Percentiles rank a stretch among this genome's conserved stretches.
Evolutionary conservation across 2,113 vertebrate genomes (phyloP).

Genomic region (Oncorhynchus mykiss): DNA sequence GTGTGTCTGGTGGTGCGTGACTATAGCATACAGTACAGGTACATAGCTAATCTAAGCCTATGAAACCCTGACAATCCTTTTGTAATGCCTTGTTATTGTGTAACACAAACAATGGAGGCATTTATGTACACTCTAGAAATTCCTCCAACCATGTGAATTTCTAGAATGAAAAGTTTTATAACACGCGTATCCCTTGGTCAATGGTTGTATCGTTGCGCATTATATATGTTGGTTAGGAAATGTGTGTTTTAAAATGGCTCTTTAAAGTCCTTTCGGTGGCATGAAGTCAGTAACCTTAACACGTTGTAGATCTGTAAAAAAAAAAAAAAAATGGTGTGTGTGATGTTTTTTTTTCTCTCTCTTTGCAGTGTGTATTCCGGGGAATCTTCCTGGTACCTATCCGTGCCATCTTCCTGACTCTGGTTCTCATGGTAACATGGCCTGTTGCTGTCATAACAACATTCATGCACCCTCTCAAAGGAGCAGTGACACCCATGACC

Average conservation of each 20-base stretch:
- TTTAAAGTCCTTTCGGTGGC: too few species aligned
- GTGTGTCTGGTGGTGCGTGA: conserved; percentile 13
- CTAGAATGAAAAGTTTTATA: conserved; percentile 10
- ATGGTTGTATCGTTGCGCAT: conserved; percentile 3
- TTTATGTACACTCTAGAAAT: conserved; percentile 45
- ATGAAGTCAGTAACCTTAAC: too few species aligned
- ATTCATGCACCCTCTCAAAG: conserved; percentile 71
- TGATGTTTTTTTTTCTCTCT: conserved; percentile 10
- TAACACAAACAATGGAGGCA: conserved; percentile 49
- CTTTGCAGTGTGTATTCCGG: conserved; percentile 71
- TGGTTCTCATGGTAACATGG: conserved; percentile 84
- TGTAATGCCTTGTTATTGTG: conserved; percentile 33
- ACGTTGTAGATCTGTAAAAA: neutral
- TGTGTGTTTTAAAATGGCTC: neutral
- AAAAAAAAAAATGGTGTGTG: neutral
- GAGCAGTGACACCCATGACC: conserved; percentile 74
- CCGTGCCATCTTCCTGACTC: conserved; percentile 71
- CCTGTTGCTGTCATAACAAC: conserved; percentile 79
- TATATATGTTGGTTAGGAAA: neutral
- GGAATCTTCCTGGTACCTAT: conserved; percentile 88
- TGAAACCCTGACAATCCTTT: conserved; percentile 42
- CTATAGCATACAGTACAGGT: conserved; percentile 4
- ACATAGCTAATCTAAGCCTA: conserved; percentile 53
- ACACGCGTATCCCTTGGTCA: conserved; percentile 15
- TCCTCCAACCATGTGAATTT: conserved; percentile 34